A percentile compares a stretch with the other conserved stretches of the same genome.
Evolutionary conservation across 2,113 vertebrate genomes (phyloP).

Genomic region (Thalassarche chlororhynchos): DNA sequence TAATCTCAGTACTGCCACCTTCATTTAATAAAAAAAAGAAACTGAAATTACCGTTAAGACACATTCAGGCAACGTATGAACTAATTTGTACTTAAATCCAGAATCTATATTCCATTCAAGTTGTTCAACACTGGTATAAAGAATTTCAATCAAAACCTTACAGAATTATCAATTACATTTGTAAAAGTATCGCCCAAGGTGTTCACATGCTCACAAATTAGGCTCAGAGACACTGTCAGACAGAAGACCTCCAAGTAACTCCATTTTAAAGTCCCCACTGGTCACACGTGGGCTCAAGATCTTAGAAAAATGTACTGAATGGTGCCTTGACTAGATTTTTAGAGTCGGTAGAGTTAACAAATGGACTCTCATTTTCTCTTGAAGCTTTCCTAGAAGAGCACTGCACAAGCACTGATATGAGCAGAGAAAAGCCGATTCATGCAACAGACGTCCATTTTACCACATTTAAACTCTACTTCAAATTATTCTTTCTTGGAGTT

Average conservation of each 20-base stretch:
- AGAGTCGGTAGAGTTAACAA: neutral
- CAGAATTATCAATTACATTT: neutral
- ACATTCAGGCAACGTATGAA: neutral
- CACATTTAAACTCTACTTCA: neutral
- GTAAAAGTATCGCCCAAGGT: neutral
- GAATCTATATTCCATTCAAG: neutral
- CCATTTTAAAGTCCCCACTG: neutral
- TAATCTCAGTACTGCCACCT: neutral
- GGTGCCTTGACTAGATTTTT: neutral
- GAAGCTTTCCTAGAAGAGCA: neutral
- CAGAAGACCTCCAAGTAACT: neutral
- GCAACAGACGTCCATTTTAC: neutral
- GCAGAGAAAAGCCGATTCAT: neutral
- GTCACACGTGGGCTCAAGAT: rapidly evolving
- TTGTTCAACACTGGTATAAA: neutral
- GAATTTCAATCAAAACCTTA: neutral
- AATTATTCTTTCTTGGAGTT: neutral
- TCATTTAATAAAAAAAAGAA: neutral
- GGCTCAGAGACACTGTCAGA: neutral
- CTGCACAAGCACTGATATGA: neutral
- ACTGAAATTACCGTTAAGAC: neutral
- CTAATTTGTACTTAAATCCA: neutral
- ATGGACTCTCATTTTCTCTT: neutral
- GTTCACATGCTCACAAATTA: neutral
- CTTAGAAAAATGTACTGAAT: neutral